phyloP scores from a whole-genome alignment of 1,140 invertebrate genomes.

The Megalopta genalis region DNA sequence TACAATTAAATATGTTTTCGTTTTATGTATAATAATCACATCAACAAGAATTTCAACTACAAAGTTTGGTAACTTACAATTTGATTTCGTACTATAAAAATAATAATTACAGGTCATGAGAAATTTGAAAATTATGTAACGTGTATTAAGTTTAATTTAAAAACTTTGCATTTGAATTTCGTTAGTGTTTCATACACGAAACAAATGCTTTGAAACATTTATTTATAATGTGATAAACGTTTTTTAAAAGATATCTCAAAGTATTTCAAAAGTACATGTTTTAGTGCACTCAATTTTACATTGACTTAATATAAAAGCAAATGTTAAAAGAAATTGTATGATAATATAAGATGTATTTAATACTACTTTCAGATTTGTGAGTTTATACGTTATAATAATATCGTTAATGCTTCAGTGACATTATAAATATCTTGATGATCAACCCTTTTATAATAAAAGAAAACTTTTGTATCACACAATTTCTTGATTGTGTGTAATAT shows the following conservation, averaged over 20 bases:
- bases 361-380: neutral
- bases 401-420: neutral
- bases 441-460: neutral
- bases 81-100: neutral
- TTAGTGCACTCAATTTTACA: constrained; percentile 45
- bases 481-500: constrained; percentile 35
- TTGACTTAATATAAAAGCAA: constrained; percentile 54
- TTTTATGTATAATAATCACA: neutral
- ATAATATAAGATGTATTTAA: constrained; percentile 18
- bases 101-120: neutral
- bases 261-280: constrained; percentile 23
- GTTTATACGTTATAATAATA: neutral
- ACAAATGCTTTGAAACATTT: neutral
- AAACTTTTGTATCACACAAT: constrained; percentile 47
- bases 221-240: constrained; percentile 8
- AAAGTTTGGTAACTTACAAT: neutral
- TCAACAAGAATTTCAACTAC: constrained; percentile 10
- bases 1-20: constrained; percentile 2
- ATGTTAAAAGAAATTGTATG: constrained; percentile 47
- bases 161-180: constrained; percentile 23
- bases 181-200: constrained; percentile 8
- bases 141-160: constrained; percentile 3
- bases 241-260: neutral
- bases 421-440: neutral
- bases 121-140: neutral